Evolutionary conservation across 2,888 invertebrate species (phyloP), one percentile per base, ranked within the genome.

Genomic region (Aspidapion aeneum): DNA sequence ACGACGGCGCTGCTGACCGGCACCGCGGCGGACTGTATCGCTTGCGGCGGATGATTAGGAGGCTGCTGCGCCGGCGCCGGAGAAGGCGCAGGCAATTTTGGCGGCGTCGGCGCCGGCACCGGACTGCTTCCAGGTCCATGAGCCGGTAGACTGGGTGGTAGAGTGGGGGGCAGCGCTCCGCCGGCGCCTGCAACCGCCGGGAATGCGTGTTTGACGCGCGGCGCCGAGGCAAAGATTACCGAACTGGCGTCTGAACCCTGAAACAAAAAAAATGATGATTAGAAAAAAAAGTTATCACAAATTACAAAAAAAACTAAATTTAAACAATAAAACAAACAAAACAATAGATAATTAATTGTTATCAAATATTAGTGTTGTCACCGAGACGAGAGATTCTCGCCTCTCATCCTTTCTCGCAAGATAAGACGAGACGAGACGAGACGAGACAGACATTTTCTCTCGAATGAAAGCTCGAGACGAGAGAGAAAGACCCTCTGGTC

Each of bases 211-310:
- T 88, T 88, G 70, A 87, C 85, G 78, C 90, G 87, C 79, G 87
- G 86, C 76, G 88, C 74, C 69, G 79, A 78, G 60, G 77, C 78
- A 70, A 79, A 80, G 76, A 79, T 79, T 74, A 80, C 79, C 80
- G 88, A 87, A 81, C 88, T 88, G 74, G 85, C 88, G 83, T 90
- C 90, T 81, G 90, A 90, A 80, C 90, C 89, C 89, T 89, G 82
- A 17, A 83, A 82, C 61, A 69, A 69, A 67, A 67, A 70, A 54
- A 19, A 20, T 18, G 3, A 56, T 18, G 56, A n/a, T 19, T 21
- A 52, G n/a, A n/a, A n/a, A n/a, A 18, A 52, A 52, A 17, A 52
- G 5, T 52, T 9, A 52, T 52, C 19, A 52, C 5, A 52, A 18
- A 52, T 7, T n/a, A 52, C 17, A 52, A 19, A 17, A 19, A 18